Conservation (phyloP, 2,113 vertebrate species). For the Hyperopisus bebe region DNA sequence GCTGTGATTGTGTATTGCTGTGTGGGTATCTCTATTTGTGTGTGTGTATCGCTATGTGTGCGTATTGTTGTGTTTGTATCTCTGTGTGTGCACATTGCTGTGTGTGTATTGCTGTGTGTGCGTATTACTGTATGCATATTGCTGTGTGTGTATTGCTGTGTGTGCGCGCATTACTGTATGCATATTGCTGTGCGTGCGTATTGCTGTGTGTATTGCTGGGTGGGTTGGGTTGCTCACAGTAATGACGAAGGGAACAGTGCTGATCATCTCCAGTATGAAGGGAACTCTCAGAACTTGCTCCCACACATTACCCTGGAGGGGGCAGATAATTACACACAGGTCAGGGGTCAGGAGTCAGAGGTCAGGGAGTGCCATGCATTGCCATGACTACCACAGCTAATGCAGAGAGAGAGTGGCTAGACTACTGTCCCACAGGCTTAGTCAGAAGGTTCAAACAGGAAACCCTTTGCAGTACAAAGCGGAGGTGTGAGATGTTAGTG, state of each 20-base stretch:
- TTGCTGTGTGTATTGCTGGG: not conserved
- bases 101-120: not conserved
- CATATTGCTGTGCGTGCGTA: not conserved
- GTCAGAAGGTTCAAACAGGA: not conserved
- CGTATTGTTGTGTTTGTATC: too few species aligned
- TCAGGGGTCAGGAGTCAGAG: not conserved
- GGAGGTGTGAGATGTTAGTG: not conserved
- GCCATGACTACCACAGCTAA: not conserved
- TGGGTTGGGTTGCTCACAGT: slow-evolving; percentile 58
- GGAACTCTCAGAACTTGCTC: slow-evolving; percentile 72
- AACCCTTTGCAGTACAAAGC: not conserved
- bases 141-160: not conserved
- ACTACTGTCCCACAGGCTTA: not conserved
- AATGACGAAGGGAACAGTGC: slow-evolving; percentile 70
- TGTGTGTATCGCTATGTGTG: too few species aligned
- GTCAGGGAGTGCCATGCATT: not conserved
- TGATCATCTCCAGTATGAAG: slow-evolving; percentile 77
- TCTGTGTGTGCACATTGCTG: not conserved
- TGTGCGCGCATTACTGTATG: too few species aligned
- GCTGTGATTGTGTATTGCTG: not conserved
- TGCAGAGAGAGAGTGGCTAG: not conserved
- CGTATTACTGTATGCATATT: not conserved
- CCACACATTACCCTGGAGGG: slow-evolving; percentile 73
- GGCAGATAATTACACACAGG: slow-evolving; percentile 35
- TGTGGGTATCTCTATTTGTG: not conserved